phyloP scores from a whole-genome alignment of 2,797 vertebrate species.

The Gallinago nigripennis region DNA sequence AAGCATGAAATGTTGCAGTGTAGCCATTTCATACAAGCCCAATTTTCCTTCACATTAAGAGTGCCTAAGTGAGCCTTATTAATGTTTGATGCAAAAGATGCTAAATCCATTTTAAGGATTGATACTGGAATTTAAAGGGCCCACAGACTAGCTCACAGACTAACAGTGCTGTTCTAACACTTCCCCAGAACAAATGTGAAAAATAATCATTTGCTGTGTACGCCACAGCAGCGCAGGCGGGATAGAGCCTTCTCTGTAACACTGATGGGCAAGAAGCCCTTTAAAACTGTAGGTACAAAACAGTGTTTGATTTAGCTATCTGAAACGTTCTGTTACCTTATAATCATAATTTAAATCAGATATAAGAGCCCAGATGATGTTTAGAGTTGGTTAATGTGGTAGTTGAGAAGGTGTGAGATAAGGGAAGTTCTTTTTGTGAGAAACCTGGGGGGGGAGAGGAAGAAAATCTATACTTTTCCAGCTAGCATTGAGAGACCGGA shows the following conservation, averaged over 20 bases:
- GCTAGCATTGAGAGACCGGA: slow-evolving; percentile 26
- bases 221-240: neutral
- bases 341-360: slow-evolving; percentile 2
- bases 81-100: slow-evolving; percentile 61
- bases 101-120: slow-evolving; percentile 55
- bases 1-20: slow-evolving; percentile 59
- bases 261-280: neutral
- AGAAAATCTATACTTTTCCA: slow-evolving; percentile 53
- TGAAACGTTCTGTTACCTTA: neutral
- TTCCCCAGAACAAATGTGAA: neutral
- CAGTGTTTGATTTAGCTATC: neutral
- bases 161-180: neutral
- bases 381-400: neutral
- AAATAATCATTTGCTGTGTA: neutral
- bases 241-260: neutral
- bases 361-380: neutral
- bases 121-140: slow-evolving; percentile 53
- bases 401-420: slow-evolving; percentile 29
- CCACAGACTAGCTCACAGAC: neutral
- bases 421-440: slow-evolving; percentile 41
- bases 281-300: neutral
- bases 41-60: slow-evolving; percentile 59
- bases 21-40: slow-evolving; percentile 65
- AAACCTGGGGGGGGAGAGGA: neutral
- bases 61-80: slow-evolving; percentile 61